These are phyloP conservation scores for Odontocolon sp. DNA, from an alignment of 2,888 invertebrate species.

Conservation along the genomic window DNA sequence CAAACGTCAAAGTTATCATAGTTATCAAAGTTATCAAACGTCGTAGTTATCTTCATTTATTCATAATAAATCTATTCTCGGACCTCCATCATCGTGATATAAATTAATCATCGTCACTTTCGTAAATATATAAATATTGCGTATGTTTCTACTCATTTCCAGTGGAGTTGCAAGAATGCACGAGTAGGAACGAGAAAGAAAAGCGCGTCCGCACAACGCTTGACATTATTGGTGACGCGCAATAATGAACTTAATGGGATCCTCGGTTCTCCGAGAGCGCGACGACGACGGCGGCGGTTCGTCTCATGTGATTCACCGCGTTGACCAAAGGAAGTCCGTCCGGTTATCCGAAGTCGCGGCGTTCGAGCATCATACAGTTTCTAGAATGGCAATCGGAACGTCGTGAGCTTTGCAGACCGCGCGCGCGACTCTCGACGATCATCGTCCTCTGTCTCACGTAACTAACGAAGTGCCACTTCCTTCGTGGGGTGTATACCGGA, in stretches of 20 bases:
- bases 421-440: conserved; percentile 39
- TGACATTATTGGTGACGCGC: conserved; percentile 63
- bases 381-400: conserved; percentile 65
- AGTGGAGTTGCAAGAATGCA: conserved; percentile 23
- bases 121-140: background rate
- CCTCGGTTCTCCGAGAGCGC: conserved; percentile 39
- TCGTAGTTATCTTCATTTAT: conserved; percentile 33
- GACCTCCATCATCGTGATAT: conserved; percentile 9
- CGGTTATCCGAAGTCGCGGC: conserved; percentile 19
- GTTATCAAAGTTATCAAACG: no score
- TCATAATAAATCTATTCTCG: conserved; percentile 1
- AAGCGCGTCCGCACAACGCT: conserved; percentile 36
- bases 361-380: conserved; percentile 58
- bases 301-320: conserved; percentile 61
- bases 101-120: conserved; percentile 40
- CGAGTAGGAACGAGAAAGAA: conserved; percentile 20
- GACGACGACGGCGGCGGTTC: conserved; percentile 47
- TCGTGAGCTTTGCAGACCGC: conserved; percentile 11
- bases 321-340: conserved; percentile 58
- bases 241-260: conserved; percentile 65
- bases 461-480: conserved; percentile 61
- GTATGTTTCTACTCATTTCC: background rate
- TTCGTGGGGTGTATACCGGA: conserved; percentile 37
- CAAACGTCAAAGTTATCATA: no score
- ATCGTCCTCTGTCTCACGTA: conserved; percentile 58